Conservation (phyloP, 2,113 vertebrate genomes). For the Irena cyanogastra region DNA sequence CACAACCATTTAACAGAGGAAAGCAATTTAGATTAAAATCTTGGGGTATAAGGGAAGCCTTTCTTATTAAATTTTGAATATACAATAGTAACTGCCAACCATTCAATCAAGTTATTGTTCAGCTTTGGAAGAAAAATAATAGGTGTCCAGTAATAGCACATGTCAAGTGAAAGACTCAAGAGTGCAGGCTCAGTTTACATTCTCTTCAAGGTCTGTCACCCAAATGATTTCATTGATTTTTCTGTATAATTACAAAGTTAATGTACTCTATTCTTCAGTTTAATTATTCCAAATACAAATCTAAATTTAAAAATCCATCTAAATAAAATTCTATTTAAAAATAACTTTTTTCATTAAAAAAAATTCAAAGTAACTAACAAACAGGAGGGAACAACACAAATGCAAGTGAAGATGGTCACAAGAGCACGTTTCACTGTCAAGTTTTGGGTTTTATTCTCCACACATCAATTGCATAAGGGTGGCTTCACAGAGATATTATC, state of each 20-base stretch:
- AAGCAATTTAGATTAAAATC: slow-evolving; percentile 76
- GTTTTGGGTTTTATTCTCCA: background rate
- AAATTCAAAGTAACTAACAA: background rate
- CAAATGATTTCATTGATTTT: background rate
- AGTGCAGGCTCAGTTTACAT: background rate
- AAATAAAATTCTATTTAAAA: background rate
- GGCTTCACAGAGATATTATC: background rate
- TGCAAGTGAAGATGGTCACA: background rate
- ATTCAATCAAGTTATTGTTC: slow-evolving; percentile 70
- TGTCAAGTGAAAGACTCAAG: background rate
- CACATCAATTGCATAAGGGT: background rate
- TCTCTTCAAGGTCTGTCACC: slow-evolving; percentile 18
- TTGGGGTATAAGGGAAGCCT: slow-evolving; percentile 48
- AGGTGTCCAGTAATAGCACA: background rate
- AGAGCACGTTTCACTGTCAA: background rate
- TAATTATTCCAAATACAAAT: background rate
- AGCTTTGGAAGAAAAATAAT: slow-evolving; percentile 12
- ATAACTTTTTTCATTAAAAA: background rate
- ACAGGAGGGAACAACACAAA: background rate
- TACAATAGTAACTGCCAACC: slow-evolving; percentile 47
- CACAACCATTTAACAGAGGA: slow-evolving; percentile 54
- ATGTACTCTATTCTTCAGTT: background rate
- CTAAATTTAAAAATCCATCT: background rate
- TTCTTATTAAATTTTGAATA: slow-evolving; percentile 64
- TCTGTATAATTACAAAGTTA: background rate